phyloP scores from a whole-genome alignment of 2,113 vertebrate species.

The Megaleporinus macrocephalus region DNA sequence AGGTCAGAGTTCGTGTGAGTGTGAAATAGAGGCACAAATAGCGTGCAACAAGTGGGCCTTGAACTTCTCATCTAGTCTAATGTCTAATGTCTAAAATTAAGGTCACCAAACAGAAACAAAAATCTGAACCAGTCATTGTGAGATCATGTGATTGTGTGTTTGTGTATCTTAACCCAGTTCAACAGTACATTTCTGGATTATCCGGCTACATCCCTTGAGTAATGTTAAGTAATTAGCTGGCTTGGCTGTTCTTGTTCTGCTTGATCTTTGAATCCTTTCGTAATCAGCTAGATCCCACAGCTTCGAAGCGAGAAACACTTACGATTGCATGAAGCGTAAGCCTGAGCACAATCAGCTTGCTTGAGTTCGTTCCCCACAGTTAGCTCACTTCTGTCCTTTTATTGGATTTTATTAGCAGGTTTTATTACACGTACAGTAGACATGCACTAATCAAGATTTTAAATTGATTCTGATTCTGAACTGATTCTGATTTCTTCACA shows the following conservation, averaged over 20 bases:
- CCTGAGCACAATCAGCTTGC: not conserved
- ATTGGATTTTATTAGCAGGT: too few relatives aligned
- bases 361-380: not conserved
- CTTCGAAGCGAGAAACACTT: not conserved
- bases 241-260: not conserved
- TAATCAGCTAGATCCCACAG: not conserved
- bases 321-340: not conserved
- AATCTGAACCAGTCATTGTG: not conserved
- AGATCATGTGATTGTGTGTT: not conserved
- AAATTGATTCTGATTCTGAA: too few relatives aligned
- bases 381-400: not conserved
- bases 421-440: too few relatives aligned
- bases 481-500: too few relatives aligned
- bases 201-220: not conserved
- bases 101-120: not conserved
- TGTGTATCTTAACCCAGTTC: not conserved
- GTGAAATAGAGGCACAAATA: not conserved
- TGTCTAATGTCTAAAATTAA: not conserved
- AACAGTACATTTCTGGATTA: not conserved
- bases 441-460: too few relatives aligned
- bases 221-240: slow-evolving; percentile 1
- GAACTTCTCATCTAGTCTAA: not conserved
- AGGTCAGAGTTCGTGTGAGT: slow-evolving; percentile 36
- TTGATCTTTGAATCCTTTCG: slow-evolving; percentile 11
- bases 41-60: not conserved